Evolutionary conservation across 2,888 invertebrate species (phyloP), one percentile per base, ranked within the genome.

Genomic region (Scaptodrosophila latifasciaeformis): DNA sequence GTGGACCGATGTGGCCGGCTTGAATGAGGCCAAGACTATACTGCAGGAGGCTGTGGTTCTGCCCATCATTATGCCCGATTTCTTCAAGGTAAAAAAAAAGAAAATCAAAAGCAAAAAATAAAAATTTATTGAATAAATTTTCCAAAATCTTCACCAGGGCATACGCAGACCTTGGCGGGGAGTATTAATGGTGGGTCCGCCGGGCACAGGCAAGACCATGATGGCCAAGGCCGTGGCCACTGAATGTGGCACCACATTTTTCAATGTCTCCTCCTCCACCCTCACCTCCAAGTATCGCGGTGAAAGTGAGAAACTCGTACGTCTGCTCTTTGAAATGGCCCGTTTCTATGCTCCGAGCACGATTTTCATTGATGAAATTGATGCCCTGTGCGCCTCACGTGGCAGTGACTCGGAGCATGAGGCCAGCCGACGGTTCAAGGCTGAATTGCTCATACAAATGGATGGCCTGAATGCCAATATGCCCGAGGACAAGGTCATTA

Each of bases 301-400:
- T 0, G 96, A 96, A 84, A 95, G 95, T 1, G 96, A 96, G 85
- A 96, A 96, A 84, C 89, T 96, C 5, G 94, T 96, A 24, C 89
- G 94, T 18, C 87, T 96, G 13, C 88, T 96, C 1, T 96, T 96
- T 83, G 94, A 95, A 87, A 95, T 96, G 94, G 95, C 95, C 0
- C 88, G 94, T 3, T 94, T 94, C 86, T 92, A 95, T 88, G 93
- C 96, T 1, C 96, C 96, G 0, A 93, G 93, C 79, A 96, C 95
- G 10, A 95, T 96, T 72, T 96, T 96, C 82, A 91, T 96, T 51
- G 96, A 96, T 83, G 96, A 96, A 84, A 95, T 96, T 63, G 96
- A 96, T 86, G 93, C 95, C 0, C 85, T 96, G 48, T 95, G 95
- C 75, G 93, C 93, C 3, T 90, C 92, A 57, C 88, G 95, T 52